phyloP scores from a whole-genome alignment of 2,113 vertebrate genomes.

The Orientallactaga bullata region DNA sequence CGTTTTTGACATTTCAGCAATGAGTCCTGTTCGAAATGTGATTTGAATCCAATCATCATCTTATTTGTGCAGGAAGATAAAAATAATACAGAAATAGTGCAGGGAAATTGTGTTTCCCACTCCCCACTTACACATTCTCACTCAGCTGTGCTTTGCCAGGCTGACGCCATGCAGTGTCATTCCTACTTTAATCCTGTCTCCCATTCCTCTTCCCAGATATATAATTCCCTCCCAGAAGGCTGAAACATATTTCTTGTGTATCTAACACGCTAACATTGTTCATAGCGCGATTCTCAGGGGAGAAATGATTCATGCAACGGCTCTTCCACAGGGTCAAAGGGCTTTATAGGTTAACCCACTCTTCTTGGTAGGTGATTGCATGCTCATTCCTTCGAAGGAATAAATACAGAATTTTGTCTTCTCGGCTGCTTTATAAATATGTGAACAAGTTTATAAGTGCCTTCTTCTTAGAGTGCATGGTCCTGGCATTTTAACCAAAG shows the following conservation, averaged over 20 bases:
- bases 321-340: neutral
- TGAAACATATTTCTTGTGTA: neutral
- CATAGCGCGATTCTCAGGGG: neutral
- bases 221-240: conserved; percentile 29
- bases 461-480: neutral
- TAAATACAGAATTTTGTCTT: conserved; percentile 41
- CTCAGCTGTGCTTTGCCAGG: neutral
- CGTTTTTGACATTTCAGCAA: conserved; percentile 84
- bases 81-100: conserved; percentile 81
- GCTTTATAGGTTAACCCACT: neutral
- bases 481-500: conserved; percentile 63
- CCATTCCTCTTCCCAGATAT: neutral
- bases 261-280: neutral
- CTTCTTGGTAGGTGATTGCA: neutral
- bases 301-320: neutral
- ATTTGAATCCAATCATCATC: conserved; percentile 79
- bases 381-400: conserved; percentile 27
- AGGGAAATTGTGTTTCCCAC: conserved; percentile 66
- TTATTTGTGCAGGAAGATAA: conserved; percentile 77
- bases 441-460: conserved; percentile 2
- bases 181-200: neutral
- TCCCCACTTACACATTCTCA: neutral
- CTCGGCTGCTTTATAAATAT: conserved; percentile 6
- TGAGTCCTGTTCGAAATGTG: conserved; percentile 81
- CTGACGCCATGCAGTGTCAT: neutral